A percentile compares a stretch with the other conserved stretches of the same genome.
Conservation (phyloP, 2,113 vertebrate species). For the Rousettus leschenaultii region DNA sequence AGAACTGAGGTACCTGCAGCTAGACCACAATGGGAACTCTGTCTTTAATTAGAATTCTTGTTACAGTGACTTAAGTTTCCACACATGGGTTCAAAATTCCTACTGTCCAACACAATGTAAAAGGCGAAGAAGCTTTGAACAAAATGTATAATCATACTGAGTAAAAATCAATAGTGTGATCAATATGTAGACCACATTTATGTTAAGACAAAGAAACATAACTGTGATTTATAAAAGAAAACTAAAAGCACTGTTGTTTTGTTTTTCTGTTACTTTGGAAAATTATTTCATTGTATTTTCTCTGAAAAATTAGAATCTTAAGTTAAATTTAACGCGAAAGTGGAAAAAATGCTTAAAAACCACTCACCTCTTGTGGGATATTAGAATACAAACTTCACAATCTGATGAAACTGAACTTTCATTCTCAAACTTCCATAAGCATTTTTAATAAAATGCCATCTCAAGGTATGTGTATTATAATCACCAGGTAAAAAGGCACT, state of each 20-base stretch:
- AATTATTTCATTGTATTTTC: background rate
- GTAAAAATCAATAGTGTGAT: constrained; percentile 13
- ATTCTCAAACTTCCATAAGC: background rate
- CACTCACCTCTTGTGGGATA: background rate
- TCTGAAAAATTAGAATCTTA: constrained; percentile 22
- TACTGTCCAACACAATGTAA: background rate
- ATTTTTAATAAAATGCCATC: background rate
- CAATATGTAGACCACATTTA: background rate
- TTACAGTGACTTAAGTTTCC: background rate
- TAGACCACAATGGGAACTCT: background rate
- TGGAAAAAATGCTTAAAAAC: background rate
- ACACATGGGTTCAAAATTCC: background rate
- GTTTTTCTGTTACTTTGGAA: background rate
- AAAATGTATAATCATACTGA: background rate
- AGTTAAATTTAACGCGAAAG: background rate
- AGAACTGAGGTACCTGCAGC: background rate
- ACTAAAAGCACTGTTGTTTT: background rate
- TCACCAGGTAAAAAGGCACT: background rate
- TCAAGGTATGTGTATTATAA: background rate
- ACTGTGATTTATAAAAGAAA: background rate
- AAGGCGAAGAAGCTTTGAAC: background rate
- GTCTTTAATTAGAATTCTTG: background rate
- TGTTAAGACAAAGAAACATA: background rate
- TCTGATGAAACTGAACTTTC: background rate
- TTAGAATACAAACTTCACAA: background rate